phyloP scores from a whole-genome alignment of 2,797 vertebrate species.

The Mus minutoides region DNA sequence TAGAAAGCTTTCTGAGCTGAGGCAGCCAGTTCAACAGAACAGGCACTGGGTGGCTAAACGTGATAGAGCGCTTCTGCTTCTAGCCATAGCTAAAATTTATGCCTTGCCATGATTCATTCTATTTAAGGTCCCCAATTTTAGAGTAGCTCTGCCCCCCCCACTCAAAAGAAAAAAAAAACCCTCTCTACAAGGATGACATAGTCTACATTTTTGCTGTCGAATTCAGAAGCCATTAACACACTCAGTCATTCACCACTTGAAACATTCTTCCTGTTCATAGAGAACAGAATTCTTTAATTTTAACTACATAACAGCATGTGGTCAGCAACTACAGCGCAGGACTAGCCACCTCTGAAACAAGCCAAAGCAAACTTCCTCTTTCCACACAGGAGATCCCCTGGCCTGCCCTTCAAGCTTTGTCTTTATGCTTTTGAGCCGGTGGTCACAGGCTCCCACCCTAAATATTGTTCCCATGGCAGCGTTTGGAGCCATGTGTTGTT shows the following conservation, averaged over 20 bases:
- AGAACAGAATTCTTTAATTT: not conserved
- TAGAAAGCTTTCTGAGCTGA: not conserved
- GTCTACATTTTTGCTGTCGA: not conserved
- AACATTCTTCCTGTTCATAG: not conserved
- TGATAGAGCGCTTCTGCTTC: not conserved
- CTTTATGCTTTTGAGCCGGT: not conserved
- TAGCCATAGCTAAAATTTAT: not conserved
- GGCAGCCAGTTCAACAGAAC: not conserved
- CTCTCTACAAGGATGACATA: not conserved
- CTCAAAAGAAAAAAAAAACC: not conserved
- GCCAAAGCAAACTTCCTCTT: not conserved
- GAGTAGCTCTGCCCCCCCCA: not conserved
- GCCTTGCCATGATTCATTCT: slow-evolving; percentile 3
- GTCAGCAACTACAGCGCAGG: not conserved
- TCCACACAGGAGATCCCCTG: not conserved
- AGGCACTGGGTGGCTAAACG: not conserved
- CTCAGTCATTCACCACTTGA: not conserved
- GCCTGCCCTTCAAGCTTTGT: not conserved
- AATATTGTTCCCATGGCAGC: not conserved
- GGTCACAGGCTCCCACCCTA: not conserved
- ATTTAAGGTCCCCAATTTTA: slow-evolving; percentile 21
- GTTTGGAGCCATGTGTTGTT: not conserved
- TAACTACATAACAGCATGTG: not conserved
- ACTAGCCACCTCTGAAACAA: not conserved
- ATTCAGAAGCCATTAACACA: not conserved